phyloP scores from a whole-genome alignment of 2,113 vertebrate species.

The Pelecanoides urinatrix region DNA sequence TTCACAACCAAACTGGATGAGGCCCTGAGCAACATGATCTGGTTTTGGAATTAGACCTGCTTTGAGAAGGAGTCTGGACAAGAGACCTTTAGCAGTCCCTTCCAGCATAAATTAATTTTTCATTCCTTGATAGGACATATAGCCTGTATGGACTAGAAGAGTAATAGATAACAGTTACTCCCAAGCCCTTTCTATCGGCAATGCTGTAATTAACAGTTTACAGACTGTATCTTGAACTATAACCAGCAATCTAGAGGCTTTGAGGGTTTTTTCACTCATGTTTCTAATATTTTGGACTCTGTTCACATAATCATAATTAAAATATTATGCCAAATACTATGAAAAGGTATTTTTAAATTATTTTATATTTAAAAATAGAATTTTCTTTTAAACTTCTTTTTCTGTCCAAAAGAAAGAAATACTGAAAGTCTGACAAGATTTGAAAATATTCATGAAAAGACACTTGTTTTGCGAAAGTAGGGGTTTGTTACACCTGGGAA shows the following conservation, averaged over 20 bases:
- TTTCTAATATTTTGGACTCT: neutral
- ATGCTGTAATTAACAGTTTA: neutral
- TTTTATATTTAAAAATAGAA: neutral
- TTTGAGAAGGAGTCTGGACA: neutral
- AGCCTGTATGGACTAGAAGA: neutral
- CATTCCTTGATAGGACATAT: neutral
- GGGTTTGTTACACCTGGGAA: neutral
- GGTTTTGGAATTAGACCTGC: neutral
- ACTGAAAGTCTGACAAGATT: neutral
- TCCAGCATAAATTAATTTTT: neutral
- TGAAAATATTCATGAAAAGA: neutral
- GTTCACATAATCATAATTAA: neutral
- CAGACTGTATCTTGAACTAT: neutral
- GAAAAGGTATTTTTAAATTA: neutral
- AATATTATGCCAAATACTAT: neutral
- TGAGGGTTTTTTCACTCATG: neutral
- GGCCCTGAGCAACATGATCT: neutral
- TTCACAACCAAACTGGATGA: neutral
- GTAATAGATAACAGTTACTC: neutral
- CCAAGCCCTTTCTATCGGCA: neutral
- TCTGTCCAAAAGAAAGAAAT: neutral
- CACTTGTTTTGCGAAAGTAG: neutral
- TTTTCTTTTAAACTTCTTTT: neutral
- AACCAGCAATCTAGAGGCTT: neutral
- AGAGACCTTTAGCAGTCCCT: neutral